Evolutionary conservation across 2,797 vertebrate species (phyloP).

Genomic region (Tympanoctomys barrerae): DNA sequence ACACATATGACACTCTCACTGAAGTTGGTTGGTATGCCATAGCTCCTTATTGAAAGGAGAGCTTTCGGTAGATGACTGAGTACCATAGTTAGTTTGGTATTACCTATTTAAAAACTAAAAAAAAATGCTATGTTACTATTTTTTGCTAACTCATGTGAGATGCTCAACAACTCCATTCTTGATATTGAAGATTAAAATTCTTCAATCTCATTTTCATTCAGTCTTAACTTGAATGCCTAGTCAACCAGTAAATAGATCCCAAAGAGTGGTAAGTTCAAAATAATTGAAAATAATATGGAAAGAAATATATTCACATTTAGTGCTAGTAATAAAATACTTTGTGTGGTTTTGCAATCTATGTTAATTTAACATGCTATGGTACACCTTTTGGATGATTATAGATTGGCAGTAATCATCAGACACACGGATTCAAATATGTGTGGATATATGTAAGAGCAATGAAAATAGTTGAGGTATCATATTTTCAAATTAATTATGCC

Average conservation of each 20-base stretch:
- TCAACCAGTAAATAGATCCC: constrained; percentile 61
- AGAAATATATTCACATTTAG: constrained; percentile 31
- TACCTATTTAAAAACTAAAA: not conserved
- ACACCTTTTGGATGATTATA: constrained; percentile 32
- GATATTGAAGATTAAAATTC: constrained; percentile 68
- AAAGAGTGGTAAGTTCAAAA: constrained; percentile 48
- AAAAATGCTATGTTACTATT: constrained; percentile 38
- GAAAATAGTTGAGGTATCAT: constrained; percentile 22
- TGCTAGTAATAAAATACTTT: constrained; percentile 53
- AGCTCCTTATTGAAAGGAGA: constrained; percentile 28
- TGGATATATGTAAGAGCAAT: constrained; percentile 61
- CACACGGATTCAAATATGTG: not conserved
- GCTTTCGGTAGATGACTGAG: not conserved
- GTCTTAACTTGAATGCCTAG: constrained; percentile 72
- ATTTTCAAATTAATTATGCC: constrained; percentile 2
- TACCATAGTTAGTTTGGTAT: not conserved
- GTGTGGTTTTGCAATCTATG: constrained; percentile 8
- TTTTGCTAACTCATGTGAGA: constrained; percentile 64
- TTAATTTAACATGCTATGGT: constrained; percentile 17
- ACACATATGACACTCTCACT: not conserved
- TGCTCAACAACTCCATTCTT: constrained; percentile 55
- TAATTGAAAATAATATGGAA: constrained; percentile 60
- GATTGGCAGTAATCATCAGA: not conserved
- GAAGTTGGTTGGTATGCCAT: not conserved
- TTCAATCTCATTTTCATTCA: constrained; percentile 64